Conservation (phyloP, 2,888 invertebrate genomes). For the Bruchidius siliquastri region DNA sequence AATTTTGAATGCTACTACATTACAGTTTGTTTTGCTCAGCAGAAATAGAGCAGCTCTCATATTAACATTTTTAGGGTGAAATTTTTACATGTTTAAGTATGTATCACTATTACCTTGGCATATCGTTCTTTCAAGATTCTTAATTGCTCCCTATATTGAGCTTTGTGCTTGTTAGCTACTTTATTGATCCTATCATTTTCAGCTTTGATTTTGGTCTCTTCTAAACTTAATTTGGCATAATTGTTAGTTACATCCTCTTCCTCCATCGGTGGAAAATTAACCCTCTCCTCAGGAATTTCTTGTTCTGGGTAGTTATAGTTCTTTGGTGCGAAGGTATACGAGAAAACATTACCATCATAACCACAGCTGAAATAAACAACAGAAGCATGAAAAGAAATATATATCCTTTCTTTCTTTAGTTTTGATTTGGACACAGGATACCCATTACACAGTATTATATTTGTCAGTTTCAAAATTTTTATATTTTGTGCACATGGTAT, state of each 20-base stretch:
- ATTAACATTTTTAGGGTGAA: no score
- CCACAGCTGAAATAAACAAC: conserved; percentile 52
- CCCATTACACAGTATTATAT: no score
- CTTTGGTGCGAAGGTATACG: conserved; percentile 56
- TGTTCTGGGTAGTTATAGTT: conserved; percentile 25
- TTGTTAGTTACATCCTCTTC: conserved; percentile 41
- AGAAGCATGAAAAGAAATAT: no score
- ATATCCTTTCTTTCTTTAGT: no score
- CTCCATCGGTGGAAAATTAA: conserved; percentile 22
- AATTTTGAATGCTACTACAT: no score
- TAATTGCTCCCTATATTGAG: conserved; percentile 51
- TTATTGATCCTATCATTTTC: conserved; percentile 60
- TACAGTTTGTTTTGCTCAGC: no score
- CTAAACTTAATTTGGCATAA: conserved; percentile 50
- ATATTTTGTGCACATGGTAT: no score
- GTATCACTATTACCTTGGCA: conserved; percentile 25
- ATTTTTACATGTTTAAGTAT: no score
- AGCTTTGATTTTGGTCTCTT: conserved; percentile 65
- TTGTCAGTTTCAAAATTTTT: no score
- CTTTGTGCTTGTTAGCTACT: conserved; percentile 56
- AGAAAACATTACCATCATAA: conserved; percentile 59
- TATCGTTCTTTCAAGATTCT: conserved; percentile 52
- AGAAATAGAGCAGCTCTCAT: no score
- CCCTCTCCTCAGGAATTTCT: conserved; percentile 6
- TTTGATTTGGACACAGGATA: no score